Conservation (phyloP, 1,140 invertebrate genomes). For the Hyles vespertilio region DNA sequence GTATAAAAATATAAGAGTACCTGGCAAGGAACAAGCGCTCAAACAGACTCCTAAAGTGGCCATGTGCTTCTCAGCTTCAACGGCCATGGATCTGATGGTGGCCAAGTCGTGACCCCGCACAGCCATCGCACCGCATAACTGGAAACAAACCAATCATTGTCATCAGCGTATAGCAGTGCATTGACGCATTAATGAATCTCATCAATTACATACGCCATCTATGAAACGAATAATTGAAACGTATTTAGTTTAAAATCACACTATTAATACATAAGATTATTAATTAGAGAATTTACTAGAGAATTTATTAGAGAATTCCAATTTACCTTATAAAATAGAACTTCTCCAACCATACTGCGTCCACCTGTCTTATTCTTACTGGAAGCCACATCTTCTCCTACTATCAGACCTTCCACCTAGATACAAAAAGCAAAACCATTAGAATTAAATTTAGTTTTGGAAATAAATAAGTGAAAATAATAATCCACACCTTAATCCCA, state of each 20-base stretch:
- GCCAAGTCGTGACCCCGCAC: constrained; percentile 78
- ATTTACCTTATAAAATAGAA: constrained; percentile 83
- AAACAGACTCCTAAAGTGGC: constrained; percentile 86
- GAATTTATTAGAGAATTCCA: too few relatives aligned
- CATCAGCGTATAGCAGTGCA: too few relatives aligned
- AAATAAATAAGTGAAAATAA: neutral
- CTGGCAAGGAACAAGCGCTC: constrained; percentile 84
- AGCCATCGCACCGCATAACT: constrained; percentile 86
- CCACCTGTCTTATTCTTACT: constrained; percentile 79
- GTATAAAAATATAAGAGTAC: constrained; percentile 40
- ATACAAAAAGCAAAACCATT: neutral
- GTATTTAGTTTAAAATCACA: too few relatives aligned
- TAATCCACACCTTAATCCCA: constrained; percentile 77
- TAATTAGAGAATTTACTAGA: too few relatives aligned
- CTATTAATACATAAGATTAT: too few relatives aligned
- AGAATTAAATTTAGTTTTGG: too few relatives aligned
- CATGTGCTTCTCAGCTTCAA: constrained; percentile 72
- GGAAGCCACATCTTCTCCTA: constrained; percentile 85
- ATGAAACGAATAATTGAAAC: too few relatives aligned
- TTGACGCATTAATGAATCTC: too few relatives aligned
- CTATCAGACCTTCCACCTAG: constrained; percentile 80
- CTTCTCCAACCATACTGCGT: constrained; percentile 85
- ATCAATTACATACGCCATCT: too few relatives aligned
- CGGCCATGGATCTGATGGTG: constrained; percentile 67
- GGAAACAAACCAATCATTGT: neutral